A percentile compares a stretch with the other conserved stretches of the same genome.
phyloP scores from a whole-genome alignment of 2,113 vertebrate genomes.

The Lophochroa leadbeateri region DNA sequence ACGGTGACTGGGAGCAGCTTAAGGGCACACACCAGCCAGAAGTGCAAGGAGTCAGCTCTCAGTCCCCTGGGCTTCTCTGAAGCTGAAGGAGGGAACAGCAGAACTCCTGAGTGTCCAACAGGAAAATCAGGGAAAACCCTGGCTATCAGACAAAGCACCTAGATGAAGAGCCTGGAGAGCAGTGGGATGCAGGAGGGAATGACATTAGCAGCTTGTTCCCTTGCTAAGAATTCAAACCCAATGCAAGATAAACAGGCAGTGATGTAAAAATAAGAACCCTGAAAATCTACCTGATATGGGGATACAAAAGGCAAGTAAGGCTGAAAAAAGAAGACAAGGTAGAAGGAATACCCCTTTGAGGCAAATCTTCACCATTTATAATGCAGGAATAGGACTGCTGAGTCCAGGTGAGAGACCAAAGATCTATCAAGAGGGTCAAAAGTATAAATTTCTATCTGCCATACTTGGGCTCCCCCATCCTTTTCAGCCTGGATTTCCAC shows the following conservation, averaged over 20 bases:
- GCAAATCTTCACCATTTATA: neutral
- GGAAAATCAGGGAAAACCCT: neutral
- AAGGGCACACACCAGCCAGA: neutral
- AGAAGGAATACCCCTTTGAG: neutral
- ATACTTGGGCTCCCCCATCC: neutral
- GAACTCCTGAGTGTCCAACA: neutral
- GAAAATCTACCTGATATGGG: neutral
- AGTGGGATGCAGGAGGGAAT: neutral
- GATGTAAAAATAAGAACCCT: neutral
- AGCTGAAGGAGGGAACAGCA: neutral
- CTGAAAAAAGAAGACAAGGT: neutral
- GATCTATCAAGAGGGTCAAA: neutral
- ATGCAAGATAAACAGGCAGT: neutral
- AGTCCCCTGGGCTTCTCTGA: neutral
- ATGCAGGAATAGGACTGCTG: neutral
- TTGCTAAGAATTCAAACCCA: neutral
- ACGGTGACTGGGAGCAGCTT: neutral
- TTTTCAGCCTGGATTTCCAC: neutral
- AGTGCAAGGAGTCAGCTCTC: neutral
- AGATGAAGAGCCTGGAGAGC: neutral
- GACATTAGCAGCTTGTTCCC: neutral
- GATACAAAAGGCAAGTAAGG: neutral
- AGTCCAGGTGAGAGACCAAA: neutral
- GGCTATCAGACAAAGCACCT: neutral
- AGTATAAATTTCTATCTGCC: neutral